phyloP scores from a whole-genome alignment of 2,888 invertebrate genomes.

The Rotaria socialis region DNA sequence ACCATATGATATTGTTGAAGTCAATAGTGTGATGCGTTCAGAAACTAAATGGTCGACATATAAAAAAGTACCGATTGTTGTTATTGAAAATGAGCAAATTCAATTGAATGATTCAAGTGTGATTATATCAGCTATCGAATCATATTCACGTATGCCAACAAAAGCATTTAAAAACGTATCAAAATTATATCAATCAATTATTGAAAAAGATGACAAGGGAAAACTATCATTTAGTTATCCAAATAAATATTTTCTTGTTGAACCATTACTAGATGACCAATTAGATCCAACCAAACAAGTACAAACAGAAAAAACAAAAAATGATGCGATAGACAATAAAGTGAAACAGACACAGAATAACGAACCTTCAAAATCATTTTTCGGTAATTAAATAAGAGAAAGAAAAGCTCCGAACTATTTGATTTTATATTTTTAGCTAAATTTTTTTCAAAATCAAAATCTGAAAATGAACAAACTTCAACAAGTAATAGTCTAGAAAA shows the following conservation, averaged over 20 bases:
- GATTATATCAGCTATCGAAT: conserved; percentile 80
- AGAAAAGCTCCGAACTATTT: not conserved
- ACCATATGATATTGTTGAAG: conserved; percentile 90
- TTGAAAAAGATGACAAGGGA: conserved; percentile 1
- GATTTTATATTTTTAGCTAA: conserved; percentile 50
- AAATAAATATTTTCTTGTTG: conserved; percentile 32
- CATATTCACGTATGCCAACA: conserved; percentile 65
- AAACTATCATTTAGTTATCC: conserved; percentile 31
- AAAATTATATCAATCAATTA: conserved; percentile 72
- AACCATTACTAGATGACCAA: not conserved
- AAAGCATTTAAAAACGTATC: conserved; percentile 69
- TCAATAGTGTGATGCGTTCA: conserved; percentile 84
- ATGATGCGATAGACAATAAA: not conserved
- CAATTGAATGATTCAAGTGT: conserved; percentile 88
- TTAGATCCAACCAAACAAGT: not conserved
- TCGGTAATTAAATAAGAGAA: not conserved
- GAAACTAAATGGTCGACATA: conserved; percentile 88
- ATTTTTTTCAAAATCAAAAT: not conserved
- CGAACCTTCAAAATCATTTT: not conserved
- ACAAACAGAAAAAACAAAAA: not conserved
- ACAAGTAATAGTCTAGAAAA: not conserved
- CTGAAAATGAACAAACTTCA: not conserved
- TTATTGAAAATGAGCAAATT: conserved; percentile 68
- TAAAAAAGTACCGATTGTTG: conserved; percentile 86
- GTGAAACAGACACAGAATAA: not conserved